Conservation (phyloP, 2,113 vertebrate species). For the Trachemys scripta region DNA sequence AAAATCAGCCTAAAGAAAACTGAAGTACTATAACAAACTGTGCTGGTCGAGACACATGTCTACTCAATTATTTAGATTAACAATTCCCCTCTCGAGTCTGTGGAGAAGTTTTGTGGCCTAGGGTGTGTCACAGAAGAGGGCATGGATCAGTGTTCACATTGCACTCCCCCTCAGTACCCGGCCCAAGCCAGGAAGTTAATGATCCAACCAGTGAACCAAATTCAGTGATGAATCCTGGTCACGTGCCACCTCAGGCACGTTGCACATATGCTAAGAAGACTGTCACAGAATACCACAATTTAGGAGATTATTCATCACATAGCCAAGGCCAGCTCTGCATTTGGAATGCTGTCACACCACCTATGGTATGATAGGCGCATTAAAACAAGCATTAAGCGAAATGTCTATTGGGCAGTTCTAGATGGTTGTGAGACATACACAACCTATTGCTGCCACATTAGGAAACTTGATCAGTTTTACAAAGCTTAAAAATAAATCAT, state of each 20-base stretch:
- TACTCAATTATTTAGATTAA: background rate
- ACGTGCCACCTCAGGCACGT: too few relatives aligned
- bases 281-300: background rate
- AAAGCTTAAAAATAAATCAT: background rate
- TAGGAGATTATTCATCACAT: background rate
- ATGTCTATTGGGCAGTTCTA: background rate
- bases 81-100: background rate
- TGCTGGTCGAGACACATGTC: background rate
- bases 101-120: background rate
- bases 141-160: too few relatives aligned
- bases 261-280: background rate
- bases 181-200: too few relatives aligned
- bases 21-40: background rate
- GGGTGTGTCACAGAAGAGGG: background rate
- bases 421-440: background rate
- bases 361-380: background rate
- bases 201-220: too few relatives aligned
- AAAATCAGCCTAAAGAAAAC: background rate
- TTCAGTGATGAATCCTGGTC: too few relatives aligned
- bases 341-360: background rate
- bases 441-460: background rate
- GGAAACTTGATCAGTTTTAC: background rate
- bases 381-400: background rate
- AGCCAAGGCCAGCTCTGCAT: background rate
- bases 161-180: too few relatives aligned